phyloP scores from a whole-genome alignment of 1,140 invertebrate species.

The Nasonia vitripennis region DNA sequence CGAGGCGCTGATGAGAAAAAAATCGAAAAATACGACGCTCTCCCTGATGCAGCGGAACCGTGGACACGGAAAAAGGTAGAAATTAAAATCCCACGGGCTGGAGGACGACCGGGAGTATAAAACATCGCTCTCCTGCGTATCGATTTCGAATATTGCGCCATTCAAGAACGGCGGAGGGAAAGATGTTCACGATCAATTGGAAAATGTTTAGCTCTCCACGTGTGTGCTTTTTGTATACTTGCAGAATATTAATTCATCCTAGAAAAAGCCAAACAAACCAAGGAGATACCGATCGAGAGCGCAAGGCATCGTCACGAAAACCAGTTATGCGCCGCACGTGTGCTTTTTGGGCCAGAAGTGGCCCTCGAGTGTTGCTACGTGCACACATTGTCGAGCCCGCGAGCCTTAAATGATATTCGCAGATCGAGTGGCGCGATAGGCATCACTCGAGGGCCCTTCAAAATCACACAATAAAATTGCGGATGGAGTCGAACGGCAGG shows the following conservation, averaged over 20 bases:
- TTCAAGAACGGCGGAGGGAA: background rate
- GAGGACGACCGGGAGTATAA: background rate
- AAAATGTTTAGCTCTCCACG: background rate
- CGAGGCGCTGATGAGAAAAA: conserved; percentile 37
- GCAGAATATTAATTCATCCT: too few species aligned
- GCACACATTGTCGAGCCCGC: background rate
- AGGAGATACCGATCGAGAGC: background rate
- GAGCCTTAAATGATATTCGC: background rate
- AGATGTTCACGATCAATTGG: background rate
- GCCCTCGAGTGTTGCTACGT: background rate
- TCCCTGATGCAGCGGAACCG: background rate
- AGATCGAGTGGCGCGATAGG: background rate
- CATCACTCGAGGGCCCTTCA: background rate
- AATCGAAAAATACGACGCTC: conserved; percentile 23
- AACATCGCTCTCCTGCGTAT: conserved; percentile 2
- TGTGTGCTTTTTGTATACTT: background rate
- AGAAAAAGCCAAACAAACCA: background rate
- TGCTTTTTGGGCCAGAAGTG: background rate
- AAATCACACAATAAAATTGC: background rate
- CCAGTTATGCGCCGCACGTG: conserved; percentile 7
- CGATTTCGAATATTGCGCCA: conserved; percentile 18
- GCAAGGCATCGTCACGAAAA: background rate
- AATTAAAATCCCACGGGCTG: conserved; percentile 22
- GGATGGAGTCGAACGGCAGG: too few species aligned
- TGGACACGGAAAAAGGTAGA: conserved; percentile 30